Evolutionary conservation across 2,797 vertebrate genomes (phyloP).

Genomic region (Heteromormyrus szaboi): DNA sequence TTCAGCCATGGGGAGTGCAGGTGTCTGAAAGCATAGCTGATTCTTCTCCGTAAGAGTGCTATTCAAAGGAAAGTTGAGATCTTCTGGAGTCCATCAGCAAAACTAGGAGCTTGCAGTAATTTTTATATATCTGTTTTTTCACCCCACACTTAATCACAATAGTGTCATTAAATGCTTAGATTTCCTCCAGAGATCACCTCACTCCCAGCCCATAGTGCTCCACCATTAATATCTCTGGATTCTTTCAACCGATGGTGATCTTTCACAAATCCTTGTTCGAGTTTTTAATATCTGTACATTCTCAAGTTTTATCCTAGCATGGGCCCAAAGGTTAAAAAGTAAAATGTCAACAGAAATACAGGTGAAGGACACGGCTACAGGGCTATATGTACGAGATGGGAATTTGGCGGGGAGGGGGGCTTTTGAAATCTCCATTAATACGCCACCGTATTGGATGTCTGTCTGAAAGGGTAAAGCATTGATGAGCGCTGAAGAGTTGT

Average conservation of each 20-base stretch:
- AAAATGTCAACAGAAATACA: neutral
- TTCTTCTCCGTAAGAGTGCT: neutral
- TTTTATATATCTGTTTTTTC: neutral
- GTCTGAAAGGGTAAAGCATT: constrained; percentile 23
- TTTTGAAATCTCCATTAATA: constrained; percentile 11
- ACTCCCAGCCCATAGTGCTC: neutral
- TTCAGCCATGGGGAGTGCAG: neutral
- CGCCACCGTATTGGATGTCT: constrained; percentile 16
- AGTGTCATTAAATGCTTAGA: neutral
- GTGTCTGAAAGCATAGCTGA: neutral
- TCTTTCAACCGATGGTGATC: neutral
- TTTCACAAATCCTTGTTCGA: neutral
- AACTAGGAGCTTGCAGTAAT: neutral
- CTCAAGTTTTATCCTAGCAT: neutral
- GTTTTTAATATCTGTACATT: neutral
- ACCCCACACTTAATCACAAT: neutral
- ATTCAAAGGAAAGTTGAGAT: neutral
- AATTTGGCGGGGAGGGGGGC: neutral
- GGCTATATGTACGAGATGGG: neutral
- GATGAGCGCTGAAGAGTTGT: constrained; percentile 12
- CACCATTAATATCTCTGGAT: neutral
- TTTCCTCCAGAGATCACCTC: neutral
- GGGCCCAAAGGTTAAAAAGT: neutral
- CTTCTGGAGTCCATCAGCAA: neutral
- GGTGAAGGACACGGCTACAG: neutral